These are phyloP conservation scores for Apotomis betuletana DNA, from an alignment of 2,888 invertebrate species.

Conservation along the genomic window DNA sequence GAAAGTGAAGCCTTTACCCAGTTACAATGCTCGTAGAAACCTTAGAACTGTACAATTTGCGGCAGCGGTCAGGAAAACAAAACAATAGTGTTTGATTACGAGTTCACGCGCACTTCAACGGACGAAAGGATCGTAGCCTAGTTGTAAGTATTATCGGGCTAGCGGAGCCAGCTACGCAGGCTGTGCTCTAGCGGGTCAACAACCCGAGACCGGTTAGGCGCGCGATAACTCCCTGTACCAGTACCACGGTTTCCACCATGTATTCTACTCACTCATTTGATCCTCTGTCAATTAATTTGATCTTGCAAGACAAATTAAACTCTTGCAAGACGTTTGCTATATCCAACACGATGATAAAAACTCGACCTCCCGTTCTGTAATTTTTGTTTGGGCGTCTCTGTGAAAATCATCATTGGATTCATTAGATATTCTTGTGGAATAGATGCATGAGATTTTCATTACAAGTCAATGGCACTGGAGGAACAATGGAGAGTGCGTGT, in stretches of 20 bases:
- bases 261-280: constrained; percentile 44
- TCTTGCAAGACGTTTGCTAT: background rate
- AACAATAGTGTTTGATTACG: constrained; percentile 11
- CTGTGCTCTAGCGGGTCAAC: constrained; percentile 61
- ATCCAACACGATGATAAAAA: constrained; percentile 3
- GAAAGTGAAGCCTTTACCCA: background rate
- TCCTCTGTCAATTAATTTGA: background rate
- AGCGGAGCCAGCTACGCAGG: constrained; percentile 56
- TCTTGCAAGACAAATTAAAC: background rate
- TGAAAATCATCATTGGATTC: background rate
- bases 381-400: background rate
- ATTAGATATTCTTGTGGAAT: background rate
- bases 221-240: constrained; percentile 61
- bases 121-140: constrained; percentile 64
- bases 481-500: constrained; percentile 33
- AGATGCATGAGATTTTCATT: constrained; percentile 14
- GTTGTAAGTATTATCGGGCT: constrained; percentile 50
- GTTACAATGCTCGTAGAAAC: background rate
- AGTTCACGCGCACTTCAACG: constrained; percentile 37
- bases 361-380: background rate
- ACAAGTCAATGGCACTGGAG: constrained; percentile 31
- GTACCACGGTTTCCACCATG: constrained; percentile 59
- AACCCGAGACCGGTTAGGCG: constrained; percentile 74
- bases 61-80: constrained; percentile 1
- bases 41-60: background rate